phyloP scores from a whole-genome alignment of 1,140 invertebrate species.

The Drosophila kepulauana region DNA sequence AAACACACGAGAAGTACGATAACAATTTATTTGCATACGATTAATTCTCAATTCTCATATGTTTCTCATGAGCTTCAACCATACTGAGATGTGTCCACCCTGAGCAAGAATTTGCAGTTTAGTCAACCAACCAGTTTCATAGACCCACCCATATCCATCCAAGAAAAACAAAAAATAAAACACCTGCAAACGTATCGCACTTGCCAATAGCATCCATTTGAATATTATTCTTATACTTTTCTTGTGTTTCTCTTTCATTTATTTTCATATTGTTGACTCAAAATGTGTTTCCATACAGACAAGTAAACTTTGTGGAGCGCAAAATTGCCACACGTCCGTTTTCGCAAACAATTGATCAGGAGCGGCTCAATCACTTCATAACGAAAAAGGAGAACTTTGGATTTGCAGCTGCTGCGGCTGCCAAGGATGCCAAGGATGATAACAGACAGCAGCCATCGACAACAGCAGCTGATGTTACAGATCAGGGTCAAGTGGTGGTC shows the following conservation, averaged over 20 bases:
- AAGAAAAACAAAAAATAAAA: conserved; percentile 26
- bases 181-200: conserved; percentile 41
- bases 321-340: conserved; percentile 87
- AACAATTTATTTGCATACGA: conserved; percentile 44
- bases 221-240: conserved; percentile 12
- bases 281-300: conserved; percentile 57
- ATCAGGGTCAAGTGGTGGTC: conserved; percentile 60
- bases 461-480: conserved; percentile 20
- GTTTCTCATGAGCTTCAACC: conserved; percentile 61
- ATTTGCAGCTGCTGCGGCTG: conserved; percentile 67
- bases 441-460: conserved; percentile 57
- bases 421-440: conserved; percentile 55
- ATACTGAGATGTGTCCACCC: conserved; percentile 33
- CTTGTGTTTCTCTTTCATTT: neutral
- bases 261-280: conserved; percentile 31
- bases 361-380: conserved; percentile 86
- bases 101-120: conserved; percentile 1
- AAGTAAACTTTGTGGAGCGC: conserved; percentile 81
- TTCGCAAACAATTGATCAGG: conserved; percentile 90
- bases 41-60: conserved; percentile 42
- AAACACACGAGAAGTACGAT: conserved; percentile 84
- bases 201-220: conserved; percentile 39
- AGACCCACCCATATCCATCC: conserved; percentile 33
- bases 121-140: conserved; percentile 20
- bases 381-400: conserved; percentile 84